Percentiles rank a stretch among this genome's conserved stretches.
phyloP scores from a whole-genome alignment of 2,888 invertebrate genomes.

The Hecatera dysodea region DNA sequence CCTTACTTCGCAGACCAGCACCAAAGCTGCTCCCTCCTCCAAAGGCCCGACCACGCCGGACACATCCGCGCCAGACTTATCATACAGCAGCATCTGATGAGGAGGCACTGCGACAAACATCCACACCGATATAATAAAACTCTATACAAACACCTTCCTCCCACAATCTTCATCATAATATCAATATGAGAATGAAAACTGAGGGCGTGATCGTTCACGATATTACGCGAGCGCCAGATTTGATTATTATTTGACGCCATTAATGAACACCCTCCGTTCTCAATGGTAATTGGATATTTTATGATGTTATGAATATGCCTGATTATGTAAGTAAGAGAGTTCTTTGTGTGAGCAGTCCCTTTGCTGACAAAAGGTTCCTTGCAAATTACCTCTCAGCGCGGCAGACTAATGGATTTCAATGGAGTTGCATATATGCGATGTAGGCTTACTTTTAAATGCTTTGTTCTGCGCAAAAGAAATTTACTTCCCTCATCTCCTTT shows the following conservation, averaged over 20 bases:
- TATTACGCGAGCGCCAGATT: slow-evolving; percentile 72
- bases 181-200: slow-evolving; percentile 60
- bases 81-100: slow-evolving; percentile 95
- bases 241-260: slow-evolving; percentile 81
- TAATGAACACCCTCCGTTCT: slow-evolving; percentile 72
- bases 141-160: slow-evolving; percentile 26
- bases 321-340: slow-evolving; percentile 79
- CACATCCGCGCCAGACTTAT: slow-evolving; percentile 95
- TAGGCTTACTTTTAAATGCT: slow-evolving; percentile 85
- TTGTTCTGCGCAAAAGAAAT: slow-evolving; percentile 87
- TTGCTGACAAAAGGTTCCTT: slow-evolving; percentile 84
- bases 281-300: slow-evolving; percentile 81
- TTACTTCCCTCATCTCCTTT: slow-evolving; percentile 82
- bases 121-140: slow-evolving; percentile 22
- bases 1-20: slow-evolving; percentile 96
- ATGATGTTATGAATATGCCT: slow-evolving; percentile 81
- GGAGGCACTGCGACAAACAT: slow-evolving; percentile 95
- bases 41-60: slow-evolving; percentile 95
- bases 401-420: slow-evolving; percentile 88
- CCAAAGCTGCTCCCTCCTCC: slow-evolving; percentile 95
- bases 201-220: slow-evolving; percentile 59
- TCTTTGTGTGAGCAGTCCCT: slow-evolving; percentile 81
- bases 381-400: slow-evolving; percentile 85
- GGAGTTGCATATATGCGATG: slow-evolving; percentile 85
- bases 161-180: slow-evolving; percentile 39